Evolutionary conservation across 2,113 vertebrate genomes (phyloP).

Genomic region (Larimichthys polyactis): DNA sequence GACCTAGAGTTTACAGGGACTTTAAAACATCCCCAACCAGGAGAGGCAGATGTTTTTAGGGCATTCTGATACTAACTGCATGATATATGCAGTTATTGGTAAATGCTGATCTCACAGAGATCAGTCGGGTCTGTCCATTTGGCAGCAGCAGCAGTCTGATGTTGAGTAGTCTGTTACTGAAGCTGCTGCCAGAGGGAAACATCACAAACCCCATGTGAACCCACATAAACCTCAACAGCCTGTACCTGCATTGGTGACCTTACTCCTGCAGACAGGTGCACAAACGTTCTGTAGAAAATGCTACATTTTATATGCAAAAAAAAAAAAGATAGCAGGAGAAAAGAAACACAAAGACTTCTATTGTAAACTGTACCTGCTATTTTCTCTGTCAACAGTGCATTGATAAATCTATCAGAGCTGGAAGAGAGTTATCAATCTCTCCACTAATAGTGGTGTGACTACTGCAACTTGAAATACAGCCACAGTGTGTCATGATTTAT

Average conservation of each 20-base stretch:
- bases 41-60: not conserved
- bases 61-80: not conserved
- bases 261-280: not conserved
- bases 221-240: slow-evolving; percentile 12
- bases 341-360: not conserved
- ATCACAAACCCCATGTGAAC: slow-evolving; percentile 17
- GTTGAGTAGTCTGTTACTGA: slow-evolving; percentile 19
- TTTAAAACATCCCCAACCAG: not conserved
- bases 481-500: not conserved
- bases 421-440: not conserved
- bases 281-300: not conserved
- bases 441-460: not conserved
- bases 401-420: not conserved
- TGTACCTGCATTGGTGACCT: not conserved
- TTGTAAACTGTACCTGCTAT: not conserved
- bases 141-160: slow-evolving; percentile 11
- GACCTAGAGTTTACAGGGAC: not conserved
- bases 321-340: not conserved
- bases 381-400: not conserved
- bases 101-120: slow-evolving; percentile 7
- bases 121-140: not conserved
- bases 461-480: not conserved
- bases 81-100: not conserved
- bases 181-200: slow-evolving; percentile 5
- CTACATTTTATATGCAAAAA: not conserved